Base-by-base conservation (phyloP, 2,888 invertebrate genomes). In the Netelia inedita region DNA sequence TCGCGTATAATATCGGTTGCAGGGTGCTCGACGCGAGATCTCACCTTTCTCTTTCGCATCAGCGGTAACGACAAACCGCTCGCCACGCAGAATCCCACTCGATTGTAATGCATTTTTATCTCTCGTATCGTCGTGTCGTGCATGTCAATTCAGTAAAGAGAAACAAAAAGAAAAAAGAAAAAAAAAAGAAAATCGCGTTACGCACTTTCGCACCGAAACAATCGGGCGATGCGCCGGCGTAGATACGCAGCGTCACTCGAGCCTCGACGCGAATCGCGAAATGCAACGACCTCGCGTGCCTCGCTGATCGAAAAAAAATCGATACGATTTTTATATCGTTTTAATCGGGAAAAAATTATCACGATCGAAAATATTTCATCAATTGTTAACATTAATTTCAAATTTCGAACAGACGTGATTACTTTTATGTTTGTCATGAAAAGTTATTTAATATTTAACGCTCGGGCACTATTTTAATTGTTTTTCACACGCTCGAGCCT, bases 21-120 rank as follows among this genome's bases (percentile, higher is more conserved):
- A 21, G 50, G 59, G 57, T 19, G 21, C 50, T 10, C 16, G 50
- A 50, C 76, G 55, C 79, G 3, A 68, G 46, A 61, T 76, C 73
- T 81, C 80, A 78, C 84, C 84, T 84, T 84, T 84, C 84, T 81
- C 78, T 78, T 76, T 55, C 55, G 46, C 74, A 79, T 61, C 79
- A 69, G 71, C 23, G 16, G 11, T 1, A 28, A 28, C 35, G n/a
- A 35, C 28, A 5, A 2, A 35, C 28, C 6, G 35, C 8, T 10
- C 43, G 57, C 35, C 46, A 46, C 21, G n/a, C 11, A 43, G 46
- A 35, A 28, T 66, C 8, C 65, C 43, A 23, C 35, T 28, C 23
- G 35, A 35, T 46, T 46, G 21, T 50, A 9, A 50, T 21, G 6
- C 9, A 23, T 1, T 16, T 59, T 66, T 1, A 61, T 68, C 65